Base-by-base conservation (phyloP, 2,113 vertebrate genomes). In the Cololabis saira region DNA sequence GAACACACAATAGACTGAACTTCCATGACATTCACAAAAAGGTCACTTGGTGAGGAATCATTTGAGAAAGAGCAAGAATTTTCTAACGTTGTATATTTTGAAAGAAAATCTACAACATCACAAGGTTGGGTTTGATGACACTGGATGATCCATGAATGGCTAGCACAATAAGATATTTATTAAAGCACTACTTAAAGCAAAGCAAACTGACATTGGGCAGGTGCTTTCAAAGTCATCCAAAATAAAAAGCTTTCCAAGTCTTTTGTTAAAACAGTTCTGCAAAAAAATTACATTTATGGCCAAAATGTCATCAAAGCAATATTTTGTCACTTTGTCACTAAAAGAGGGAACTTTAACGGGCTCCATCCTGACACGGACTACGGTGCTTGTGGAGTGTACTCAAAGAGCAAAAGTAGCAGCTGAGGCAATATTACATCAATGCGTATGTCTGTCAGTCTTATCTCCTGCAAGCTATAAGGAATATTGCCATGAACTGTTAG, bases 341-440 rank as follows among this genome's bases (percentile, higher is more conserved):
- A 11, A 54, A 54, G 18, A 54, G 7, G 27, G 27, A 22, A 37
- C 12, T 37, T 27, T 9, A 4, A 30, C 10, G 10, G 33, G 33
- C 33, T 37, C 10, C 33, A 7, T 37, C 33, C 33, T 11, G 33
- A 37, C 33, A 37, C 10, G 10, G 33, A 11, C 33, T 37, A 9
- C 5, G 10, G 6, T 9, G 6, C 33, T 37, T 7, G 6, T 11
- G 10, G 33, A 37, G 33, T 37, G 33, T 14, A 30, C 9, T 10
- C 30, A 4, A n/a, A 33, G 12, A 53, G 24, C 14, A 27, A 17
- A 37, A 18, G 30, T 37, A 37, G 18, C 27, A 37, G 52, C 16
- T 37, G 27, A 54, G 30, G 16, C 52, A 15, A 54, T 33, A 54
- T 54, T 18, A 37, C 52, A 37, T 54, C 24, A 54, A 17, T 16